Evolutionary conservation across 1,140 invertebrate species (phyloP).

Genomic region (Drosophila littoralis): DNA sequence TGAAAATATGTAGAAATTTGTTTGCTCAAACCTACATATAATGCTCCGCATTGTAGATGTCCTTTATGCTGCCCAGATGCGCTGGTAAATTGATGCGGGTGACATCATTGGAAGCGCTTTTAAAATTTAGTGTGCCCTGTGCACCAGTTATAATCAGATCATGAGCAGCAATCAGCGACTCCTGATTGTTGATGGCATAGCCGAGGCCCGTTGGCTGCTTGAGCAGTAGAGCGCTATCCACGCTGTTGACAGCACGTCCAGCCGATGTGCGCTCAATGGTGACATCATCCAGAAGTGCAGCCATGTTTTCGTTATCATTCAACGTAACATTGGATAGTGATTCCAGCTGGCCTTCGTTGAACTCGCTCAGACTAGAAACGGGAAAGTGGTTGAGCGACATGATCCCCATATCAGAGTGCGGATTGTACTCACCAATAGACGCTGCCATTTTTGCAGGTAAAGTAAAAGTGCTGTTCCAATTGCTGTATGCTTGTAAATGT

Average conservation of each 20-base stretch:
- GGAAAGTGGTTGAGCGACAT: not conserved
- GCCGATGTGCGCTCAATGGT: slow-evolving; percentile 49
- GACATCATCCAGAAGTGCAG: slow-evolving; percentile 63
- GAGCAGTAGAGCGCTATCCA: slow-evolving; percentile 54
- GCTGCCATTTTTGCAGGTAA: slow-evolving; percentile 75
- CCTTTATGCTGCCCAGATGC: slow-evolving; percentile 58
- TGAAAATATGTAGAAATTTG: not conserved
- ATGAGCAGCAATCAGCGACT: not conserved
- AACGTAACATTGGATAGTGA: slow-evolving; percentile 46
- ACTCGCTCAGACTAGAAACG: slow-evolving; percentile 60
- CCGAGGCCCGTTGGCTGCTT: slow-evolving; percentile 16
- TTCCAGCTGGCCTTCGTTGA: slow-evolving; percentile 66
- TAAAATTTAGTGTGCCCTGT: slow-evolving; percentile 47
- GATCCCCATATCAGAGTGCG: not conserved
- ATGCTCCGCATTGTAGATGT: slow-evolving; percentile 69
- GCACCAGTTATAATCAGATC: slow-evolving; percentile 48
- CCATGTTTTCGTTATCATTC: slow-evolving; percentile 57
- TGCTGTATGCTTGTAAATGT: slow-evolving; percentile 70
- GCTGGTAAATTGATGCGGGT: slow-evolving; percentile 52
- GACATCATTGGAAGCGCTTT: slow-evolving; percentile 33
- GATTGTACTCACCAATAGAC: slow-evolving; percentile 63
- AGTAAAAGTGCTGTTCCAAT: slow-evolving; percentile 58
- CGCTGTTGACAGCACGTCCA: slow-evolving; percentile 35
- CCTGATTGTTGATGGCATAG: slow-evolving; percentile 53
- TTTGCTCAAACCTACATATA: slow-evolving; percentile 60